Base-by-base conservation (phyloP, 2,888 invertebrate species). In the Onchidella celtica region DNA sequence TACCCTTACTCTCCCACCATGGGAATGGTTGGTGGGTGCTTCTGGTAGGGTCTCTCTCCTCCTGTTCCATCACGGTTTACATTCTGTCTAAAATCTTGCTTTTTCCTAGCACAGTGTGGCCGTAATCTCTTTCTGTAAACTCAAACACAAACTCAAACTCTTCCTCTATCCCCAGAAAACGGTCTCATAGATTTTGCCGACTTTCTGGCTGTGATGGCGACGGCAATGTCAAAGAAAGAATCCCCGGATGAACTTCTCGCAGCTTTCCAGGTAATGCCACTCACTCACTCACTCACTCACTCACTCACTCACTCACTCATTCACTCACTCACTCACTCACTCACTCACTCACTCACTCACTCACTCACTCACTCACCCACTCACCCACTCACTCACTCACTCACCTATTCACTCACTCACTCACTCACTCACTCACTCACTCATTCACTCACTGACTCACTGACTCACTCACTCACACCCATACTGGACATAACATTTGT, bases 141-240 rank as follows among this genome's bases (percentile, higher is more conserved):
- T n/a, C n/a, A n/a, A n/a, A n/a, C n/a, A n/a, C n/a, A n/a, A n/a
- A n/a, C n/a, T n/a, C n/a, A n/a, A n/a, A n/a, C n/a, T n/a, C n/a
- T n/a, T n/a, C n/a, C n/a, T n/a, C n/a, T n/a, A n/a, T n/a, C n/a
- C 40, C 29, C 40, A 81, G 81, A 75, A 34, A 69, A 75, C 17
- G 75, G 69, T 32, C 66, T 34, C n/a, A 40, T 81, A 17, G 75
- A 81, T 36, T 81, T 81, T 38, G 68, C 68, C 34, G 75, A 81
- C 24, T 81, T 81, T n/a, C 61, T 81, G 47, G 27, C 75, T 2
- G 3, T 81, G 55, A 81, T 81, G 81, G 75, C 81, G 11, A 69
- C 69, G 3, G 34, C 68, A 14, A 36, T 81, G 68, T 21, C 29
- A 11, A 81, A 27, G 17, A 75, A 59, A 29, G 63, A 69, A 29